Conservation (phyloP, 2,888 invertebrate genomes). For the Melanostoma scalare region DNA sequence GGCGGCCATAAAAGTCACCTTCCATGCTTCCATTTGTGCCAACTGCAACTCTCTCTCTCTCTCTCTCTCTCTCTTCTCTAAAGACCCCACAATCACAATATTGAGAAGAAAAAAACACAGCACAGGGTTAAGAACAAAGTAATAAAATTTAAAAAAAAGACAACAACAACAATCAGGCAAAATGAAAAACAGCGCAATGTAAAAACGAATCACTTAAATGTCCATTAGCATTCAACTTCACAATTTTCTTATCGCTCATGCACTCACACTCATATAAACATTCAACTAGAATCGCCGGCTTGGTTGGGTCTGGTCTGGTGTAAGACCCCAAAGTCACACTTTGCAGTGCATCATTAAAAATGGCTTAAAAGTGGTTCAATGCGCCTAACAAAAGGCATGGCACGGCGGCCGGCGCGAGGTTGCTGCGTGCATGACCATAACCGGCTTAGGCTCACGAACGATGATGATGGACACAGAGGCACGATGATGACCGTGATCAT, state of each 20-base stretch:
- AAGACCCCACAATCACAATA: constrained; percentile 45
- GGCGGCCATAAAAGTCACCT: constrained; percentile 69
- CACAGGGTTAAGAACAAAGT: constrained; percentile 29
- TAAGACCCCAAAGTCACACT: constrained; percentile 52
- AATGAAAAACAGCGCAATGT: constrained; percentile 20
- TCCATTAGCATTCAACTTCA: constrained; percentile 70
- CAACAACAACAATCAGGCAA: background rate
- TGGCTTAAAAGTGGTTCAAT: constrained; percentile 70
- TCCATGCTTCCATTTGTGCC: constrained; percentile 47
- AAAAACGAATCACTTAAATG: constrained; percentile 72
- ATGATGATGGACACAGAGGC: constrained; percentile 65
- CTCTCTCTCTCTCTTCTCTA: background rate
- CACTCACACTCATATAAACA: constrained; percentile 6
- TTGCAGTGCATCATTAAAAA: constrained; percentile 60
- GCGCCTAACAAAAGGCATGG: constrained; percentile 46
- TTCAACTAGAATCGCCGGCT: background rate
- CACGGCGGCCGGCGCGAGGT: constrained; percentile 13
- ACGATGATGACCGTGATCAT: constrained; percentile 58
- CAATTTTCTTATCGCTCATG: constrained; percentile 66
- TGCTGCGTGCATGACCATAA: constrained; percentile 53
- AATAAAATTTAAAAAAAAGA: constrained; percentile 7
- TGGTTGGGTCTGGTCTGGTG: background rate
- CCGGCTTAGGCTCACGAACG: constrained; percentile 51
- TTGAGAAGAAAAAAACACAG: background rate
- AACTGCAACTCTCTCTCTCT: constrained; percentile 45